Conservation (phyloP, 2,888 invertebrate genomes). For the Apamea epomidion region DNA sequence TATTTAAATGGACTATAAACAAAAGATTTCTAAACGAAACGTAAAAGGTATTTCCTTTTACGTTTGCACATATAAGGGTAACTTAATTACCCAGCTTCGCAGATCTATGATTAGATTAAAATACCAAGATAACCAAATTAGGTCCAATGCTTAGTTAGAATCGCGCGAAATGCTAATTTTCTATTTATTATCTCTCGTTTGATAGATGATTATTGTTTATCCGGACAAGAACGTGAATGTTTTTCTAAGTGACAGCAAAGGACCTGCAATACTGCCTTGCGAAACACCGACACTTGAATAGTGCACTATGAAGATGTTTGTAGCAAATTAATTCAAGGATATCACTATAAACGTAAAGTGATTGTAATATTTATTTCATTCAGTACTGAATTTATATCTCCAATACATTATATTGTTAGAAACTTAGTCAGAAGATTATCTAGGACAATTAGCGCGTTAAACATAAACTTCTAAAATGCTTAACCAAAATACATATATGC, state of each 20-base stretch:
- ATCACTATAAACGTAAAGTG: conserved; percentile 42
- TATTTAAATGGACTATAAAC: conserved; percentile 10
- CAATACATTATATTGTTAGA: conserved; percentile 12
- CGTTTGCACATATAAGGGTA: conserved; percentile 37
- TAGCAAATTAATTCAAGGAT: conserved; percentile 55
- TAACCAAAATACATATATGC: conserved; percentile 62
- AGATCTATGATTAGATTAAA: conserved; percentile 37
- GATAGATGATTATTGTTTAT: conserved; percentile 39
- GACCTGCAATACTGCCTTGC: conserved; percentile 43
- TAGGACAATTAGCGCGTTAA: conserved; percentile 54
- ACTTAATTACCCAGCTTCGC: conserved; percentile 43
- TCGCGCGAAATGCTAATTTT: conserved; percentile 45
- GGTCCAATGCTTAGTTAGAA: conserved; percentile 42
- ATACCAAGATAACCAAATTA: conserved; percentile 51
- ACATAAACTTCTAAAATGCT: conserved; percentile 67
- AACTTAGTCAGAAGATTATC: conserved; percentile 45
- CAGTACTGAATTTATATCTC: conserved; percentile 16
- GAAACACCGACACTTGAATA: conserved; percentile 31
- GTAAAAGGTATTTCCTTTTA: conserved; percentile 1
- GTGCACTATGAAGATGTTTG: conserved; percentile 46
- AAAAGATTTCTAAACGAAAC: conserved; percentile 8
- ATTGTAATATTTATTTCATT: conserved; percentile 46
- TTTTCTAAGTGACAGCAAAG: conserved; percentile 38
- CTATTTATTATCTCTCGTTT: conserved; percentile 37
- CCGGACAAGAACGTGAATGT: conserved; percentile 28